phyloP scores from a whole-genome alignment of 2,888 invertebrate species.

The Capitulum mitella region DNA sequence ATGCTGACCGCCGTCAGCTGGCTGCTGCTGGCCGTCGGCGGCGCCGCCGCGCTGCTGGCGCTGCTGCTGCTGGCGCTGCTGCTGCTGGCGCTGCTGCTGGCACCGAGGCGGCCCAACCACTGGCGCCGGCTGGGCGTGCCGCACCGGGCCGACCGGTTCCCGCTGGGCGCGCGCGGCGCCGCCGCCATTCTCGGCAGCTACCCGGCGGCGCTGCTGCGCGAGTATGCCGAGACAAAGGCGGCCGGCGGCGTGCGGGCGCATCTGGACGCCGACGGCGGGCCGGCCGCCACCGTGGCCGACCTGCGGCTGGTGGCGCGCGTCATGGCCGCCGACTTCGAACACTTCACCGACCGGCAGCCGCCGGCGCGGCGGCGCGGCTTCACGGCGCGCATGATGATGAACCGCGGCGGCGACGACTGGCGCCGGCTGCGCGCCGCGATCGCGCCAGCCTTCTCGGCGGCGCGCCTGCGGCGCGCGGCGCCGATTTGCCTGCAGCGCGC shows the following conservation, averaged over 20 bases:
- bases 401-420: not conserved
- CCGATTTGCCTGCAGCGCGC: not conserved
- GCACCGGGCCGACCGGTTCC: not conserved
- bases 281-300: not conserved
- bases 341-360: slow-evolving; percentile 3
- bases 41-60: not conserved
- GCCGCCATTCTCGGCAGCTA: not conserved
- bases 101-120: not conserved
- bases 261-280: not conserved
- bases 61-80: not conserved
- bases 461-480: not conserved
- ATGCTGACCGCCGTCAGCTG: too few relatives aligned
- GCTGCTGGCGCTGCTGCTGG: not conserved
- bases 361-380: not conserved
- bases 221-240: not conserved
- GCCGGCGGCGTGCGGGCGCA: not conserved
- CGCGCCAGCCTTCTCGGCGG: not conserved
- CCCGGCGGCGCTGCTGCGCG: not conserved
- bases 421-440: not conserved
- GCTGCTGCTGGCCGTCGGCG: not conserved
- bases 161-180: not conserved
- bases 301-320: not conserved
- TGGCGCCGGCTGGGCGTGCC: not conserved
- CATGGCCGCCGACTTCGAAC: not conserved
- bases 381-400: not conserved